phyloP scores from a whole-genome alignment of 2,113 vertebrate genomes.

The Sphyrna mokarran region DNA sequence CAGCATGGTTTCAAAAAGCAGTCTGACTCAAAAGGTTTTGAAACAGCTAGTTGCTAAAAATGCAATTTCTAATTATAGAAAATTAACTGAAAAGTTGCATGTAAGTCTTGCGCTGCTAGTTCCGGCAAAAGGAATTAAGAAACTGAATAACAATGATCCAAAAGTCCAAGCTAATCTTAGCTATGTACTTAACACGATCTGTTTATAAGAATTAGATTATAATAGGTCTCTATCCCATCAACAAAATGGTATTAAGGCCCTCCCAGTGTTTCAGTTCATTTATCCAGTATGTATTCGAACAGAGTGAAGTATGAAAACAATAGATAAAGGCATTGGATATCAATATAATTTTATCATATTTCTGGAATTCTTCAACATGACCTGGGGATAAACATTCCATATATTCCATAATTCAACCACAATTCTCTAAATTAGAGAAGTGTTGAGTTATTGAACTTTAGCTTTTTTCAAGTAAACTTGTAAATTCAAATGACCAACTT shows the following conservation, averaged over 20 bases:
- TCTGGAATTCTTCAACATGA: background rate
- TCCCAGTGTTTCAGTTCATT: background rate
- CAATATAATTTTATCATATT: background rate
- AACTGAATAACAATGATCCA: background rate
- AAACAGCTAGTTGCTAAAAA: background rate
- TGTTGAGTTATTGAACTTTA: background rate
- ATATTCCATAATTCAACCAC: background rate
- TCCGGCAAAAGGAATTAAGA: background rate
- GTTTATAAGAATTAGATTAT: background rate
- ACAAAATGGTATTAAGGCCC: background rate
- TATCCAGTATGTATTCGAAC: background rate
- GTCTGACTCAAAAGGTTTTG: background rate
- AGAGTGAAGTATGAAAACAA: background rate
- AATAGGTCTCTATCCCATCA: background rate
- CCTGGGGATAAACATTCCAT: background rate
- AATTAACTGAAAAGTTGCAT: background rate
- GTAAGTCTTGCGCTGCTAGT: background rate
- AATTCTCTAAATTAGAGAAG: background rate
- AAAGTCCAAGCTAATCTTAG: background rate
- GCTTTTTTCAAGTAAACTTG: background rate
- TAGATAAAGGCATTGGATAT: background rate
- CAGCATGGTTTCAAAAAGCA: background rate
- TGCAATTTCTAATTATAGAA: background rate
- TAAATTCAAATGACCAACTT: background rate
- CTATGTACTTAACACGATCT: background rate